A percentile compares a stretch with the other conserved stretches of the same genome.
phyloP scores from a whole-genome alignment of 2,888 invertebrate genomes.

The Mechanitis messenoides region DNA sequence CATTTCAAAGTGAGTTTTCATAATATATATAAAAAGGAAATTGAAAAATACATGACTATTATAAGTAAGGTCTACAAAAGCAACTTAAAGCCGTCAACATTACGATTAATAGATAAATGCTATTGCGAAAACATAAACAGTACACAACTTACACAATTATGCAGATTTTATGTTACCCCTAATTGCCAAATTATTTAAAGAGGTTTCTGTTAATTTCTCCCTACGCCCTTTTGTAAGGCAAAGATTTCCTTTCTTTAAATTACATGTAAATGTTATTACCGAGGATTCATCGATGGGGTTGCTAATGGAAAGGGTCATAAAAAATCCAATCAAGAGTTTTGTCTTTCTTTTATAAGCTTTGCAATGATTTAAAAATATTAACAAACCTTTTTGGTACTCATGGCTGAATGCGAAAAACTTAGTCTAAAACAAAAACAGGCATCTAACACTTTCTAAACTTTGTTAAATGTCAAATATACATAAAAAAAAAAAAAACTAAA shows the following conservation, averaged over 20 bases:
- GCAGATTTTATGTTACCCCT: slow-evolving; percentile 74
- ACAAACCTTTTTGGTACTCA: neutral
- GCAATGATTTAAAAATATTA: slow-evolving; percentile 1
- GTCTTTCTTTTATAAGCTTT: slow-evolving; percentile 21
- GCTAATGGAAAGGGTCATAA: slow-evolving; percentile 43
- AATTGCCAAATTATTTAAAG: slow-evolving; percentile 76
- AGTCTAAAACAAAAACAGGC: too few species aligned
- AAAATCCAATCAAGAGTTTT: slow-evolving; percentile 44
- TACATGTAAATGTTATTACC: slow-evolving; percentile 66
- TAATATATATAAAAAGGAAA: neutral
- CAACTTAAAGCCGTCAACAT: slow-evolving; percentile 10
- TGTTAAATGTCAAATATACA: too few species aligned
- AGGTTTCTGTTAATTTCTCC: slow-evolving; percentile 67
- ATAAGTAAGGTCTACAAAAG: neutral
- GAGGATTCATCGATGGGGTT: slow-evolving; percentile 55
- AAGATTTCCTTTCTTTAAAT: slow-evolving; percentile 56
- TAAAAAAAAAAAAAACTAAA: too few species aligned
- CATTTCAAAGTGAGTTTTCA: slow-evolving; percentile 4
- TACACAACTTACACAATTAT: slow-evolving; percentile 71
- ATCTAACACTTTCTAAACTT: too few species aligned
- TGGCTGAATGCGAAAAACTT: too few species aligned
- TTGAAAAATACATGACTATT: too few species aligned
- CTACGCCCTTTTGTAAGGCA: slow-evolving; percentile 39
- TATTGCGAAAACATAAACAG: slow-evolving; percentile 69
- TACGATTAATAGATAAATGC: slow-evolving; percentile 41